Evolutionary conservation across 2,113 vertebrate species (phyloP).

Genomic region (Phalacrocorax pelagicus): DNA sequence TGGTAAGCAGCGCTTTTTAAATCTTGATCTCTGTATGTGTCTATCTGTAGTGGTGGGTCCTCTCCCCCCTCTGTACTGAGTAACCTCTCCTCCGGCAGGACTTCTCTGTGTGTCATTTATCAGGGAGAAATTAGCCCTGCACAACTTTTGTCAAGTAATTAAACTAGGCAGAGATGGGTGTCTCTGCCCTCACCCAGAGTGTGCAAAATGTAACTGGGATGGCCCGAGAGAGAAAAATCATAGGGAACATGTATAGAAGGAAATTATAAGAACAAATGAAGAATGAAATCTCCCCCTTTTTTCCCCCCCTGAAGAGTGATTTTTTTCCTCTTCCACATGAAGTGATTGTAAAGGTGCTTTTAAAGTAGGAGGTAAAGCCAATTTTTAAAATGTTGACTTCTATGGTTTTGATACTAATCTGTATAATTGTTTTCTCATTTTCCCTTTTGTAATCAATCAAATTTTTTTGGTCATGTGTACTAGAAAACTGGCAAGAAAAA

Average conservation of each 20-base stretch:
- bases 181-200: background rate
- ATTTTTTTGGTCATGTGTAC: background rate
- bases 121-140: background rate
- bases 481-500: background rate
- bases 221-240: background rate
- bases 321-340: background rate
- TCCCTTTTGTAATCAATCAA: background rate
- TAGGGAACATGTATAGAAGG: background rate
- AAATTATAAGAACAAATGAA: background rate
- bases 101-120: background rate
- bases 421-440: background rate
- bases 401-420: background rate
- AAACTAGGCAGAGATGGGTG: background rate
- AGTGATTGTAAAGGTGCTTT: background rate
- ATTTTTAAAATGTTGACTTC: background rate
- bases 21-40: fast-evolving
- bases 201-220: background rate
- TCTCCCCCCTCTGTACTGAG: background rate
- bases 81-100: background rate
- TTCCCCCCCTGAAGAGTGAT: background rate
- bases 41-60: background rate
- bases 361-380: background rate
- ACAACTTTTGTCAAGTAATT: background rate
- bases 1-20: constrained; percentile 77
- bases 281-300: background rate